A percentile compares a stretch with the other conserved stretches of the same genome.
Evolutionary conservation across 2,888 invertebrate genomes (phyloP).

Genomic region (Drosophila anomalata): DNA sequence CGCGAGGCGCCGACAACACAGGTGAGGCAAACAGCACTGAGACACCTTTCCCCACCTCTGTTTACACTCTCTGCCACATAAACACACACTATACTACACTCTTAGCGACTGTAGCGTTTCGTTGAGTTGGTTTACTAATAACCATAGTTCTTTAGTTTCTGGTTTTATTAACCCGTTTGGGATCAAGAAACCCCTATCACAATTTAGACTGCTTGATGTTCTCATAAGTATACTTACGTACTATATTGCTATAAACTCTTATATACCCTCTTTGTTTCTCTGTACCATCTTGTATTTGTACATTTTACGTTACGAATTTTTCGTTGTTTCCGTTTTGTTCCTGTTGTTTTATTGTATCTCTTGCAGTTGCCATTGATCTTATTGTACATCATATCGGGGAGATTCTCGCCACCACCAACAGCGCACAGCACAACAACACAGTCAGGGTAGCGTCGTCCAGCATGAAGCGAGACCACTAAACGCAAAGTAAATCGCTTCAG

Average conservation of each 20-base stretch:
- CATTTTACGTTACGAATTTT: constrained; percentile 26
- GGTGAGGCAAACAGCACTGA: constrained; percentile 86
- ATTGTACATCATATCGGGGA: constrained; percentile 99
- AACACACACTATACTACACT: constrained; percentile 24
- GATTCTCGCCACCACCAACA: constrained; percentile 87
- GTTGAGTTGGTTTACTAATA: constrained; percentile 34
- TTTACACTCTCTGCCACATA: constrained; percentile 19
- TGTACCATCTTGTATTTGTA: constrained; percentile 40
- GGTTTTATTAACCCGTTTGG: constrained; percentile 36
- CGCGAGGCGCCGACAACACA: constrained; percentile 98
- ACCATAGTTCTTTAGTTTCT: constrained; percentile 40
- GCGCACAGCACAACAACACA: constrained; percentile 77
- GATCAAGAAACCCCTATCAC: constrained; percentile 21
- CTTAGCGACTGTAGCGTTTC: constrained; percentile 55
- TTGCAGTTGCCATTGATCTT: constrained; percentile 99
- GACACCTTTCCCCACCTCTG: constrained; percentile 10
- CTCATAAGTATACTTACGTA: constrained; percentile 11
- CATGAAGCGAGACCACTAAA: constrained; percentile 82
- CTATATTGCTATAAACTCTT: constrained; percentile 37
- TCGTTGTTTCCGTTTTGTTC: constrained; percentile 53
- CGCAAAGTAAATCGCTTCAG: constrained; percentile 28
- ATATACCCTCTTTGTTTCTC: constrained; percentile 33
- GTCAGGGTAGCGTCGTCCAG: constrained; percentile 74
- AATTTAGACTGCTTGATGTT: constrained; percentile 61
- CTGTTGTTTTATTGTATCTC: constrained; percentile 84